Evolutionary conservation across 1,140 invertebrate genomes (phyloP).

Genomic region (Zaprionus davidi): DNA sequence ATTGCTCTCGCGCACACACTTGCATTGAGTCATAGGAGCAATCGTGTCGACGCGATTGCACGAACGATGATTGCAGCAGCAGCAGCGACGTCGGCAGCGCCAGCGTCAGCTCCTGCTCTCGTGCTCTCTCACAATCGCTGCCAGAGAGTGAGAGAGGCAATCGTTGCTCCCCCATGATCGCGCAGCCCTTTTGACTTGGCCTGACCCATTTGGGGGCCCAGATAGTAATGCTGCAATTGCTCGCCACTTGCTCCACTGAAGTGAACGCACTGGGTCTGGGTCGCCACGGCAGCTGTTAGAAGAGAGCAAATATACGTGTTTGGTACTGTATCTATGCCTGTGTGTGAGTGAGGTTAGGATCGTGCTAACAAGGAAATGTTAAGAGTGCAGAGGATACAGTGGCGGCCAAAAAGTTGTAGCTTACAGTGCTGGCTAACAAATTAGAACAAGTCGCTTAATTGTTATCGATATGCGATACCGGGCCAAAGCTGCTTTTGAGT

Average conservation of each 20-base stretch:
- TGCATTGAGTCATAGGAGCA: slow-evolving; percentile 74
- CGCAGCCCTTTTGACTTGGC: slow-evolving; percentile 74
- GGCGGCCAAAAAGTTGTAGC: neutral
- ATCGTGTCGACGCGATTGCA: slow-evolving; percentile 68
- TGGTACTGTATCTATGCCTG: slow-evolving; percentile 5
- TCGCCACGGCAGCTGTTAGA: slow-evolving; percentile 60
- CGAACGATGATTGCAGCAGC: slow-evolving; percentile 40
- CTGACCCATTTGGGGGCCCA: slow-evolving; percentile 71
- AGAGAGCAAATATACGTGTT: slow-evolving; percentile 28
- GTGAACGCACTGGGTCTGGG: slow-evolving; percentile 74
- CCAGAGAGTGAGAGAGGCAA: neutral
- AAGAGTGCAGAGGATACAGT: neutral
- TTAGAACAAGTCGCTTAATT: too few species aligned
- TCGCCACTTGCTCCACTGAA: slow-evolving; percentile 49
- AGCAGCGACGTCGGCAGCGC: slow-evolving; percentile 15
- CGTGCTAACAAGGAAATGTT: slow-evolving; percentile 31
- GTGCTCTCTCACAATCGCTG: slow-evolving; percentile 9
- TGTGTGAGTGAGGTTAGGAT: slow-evolving; percentile 15
- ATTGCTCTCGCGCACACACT: slow-evolving; percentile 48
- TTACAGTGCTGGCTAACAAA: neutral
- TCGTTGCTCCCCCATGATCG: slow-evolving; percentile 58
- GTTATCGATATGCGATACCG: too few species aligned
- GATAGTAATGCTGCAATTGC: slow-evolving; percentile 53
- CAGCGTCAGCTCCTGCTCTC: slow-evolving; percentile 42
- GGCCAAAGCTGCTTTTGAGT: too few species aligned